Base-by-base conservation (phyloP, 92 coral and sea anemone genomes). In the Palythoa heliodiscus region DNA sequence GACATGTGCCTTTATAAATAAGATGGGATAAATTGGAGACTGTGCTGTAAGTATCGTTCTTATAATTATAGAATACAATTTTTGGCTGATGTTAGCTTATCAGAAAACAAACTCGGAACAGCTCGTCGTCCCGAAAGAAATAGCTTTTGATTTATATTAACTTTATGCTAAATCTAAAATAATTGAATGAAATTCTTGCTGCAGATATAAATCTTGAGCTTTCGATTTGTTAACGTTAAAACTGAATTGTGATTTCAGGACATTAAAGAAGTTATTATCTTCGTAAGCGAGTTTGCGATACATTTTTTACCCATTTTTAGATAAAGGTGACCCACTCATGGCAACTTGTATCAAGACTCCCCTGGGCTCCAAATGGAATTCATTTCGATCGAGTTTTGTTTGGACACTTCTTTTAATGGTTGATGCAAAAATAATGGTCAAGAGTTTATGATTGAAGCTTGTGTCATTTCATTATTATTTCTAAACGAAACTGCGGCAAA, bases 341-440 rank as follows among this genome's bases (percentile, higher is more conserved):
- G 22, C 39, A 54, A 52, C 47, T 5, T 24, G 11, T 75, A 10
- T 22, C n/a, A 24, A 75, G 35, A 14, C 64, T 52, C n/a, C 79
- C 40, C 67, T 76, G 25, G 50, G 5, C 81, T 25, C 24, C 14
- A 76, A 29, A 52, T 53, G 68, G 81, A 24, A 76, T 76, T 76
- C 81, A 76, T 29, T 52, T 14, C 17, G 20, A 76, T 54, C 25
- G 63, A 76, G 66, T 76, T 64, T 76, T 76, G 81, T 76, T 76
- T 54, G 8, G 81, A 24, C 53, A 55, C 48, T 55, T 29, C 43
- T 76, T 19, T 53, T 15, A 76, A 76, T 76, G 81, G 81, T 54
- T 12, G 61, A 76, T 23, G 66, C 39, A 50, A 76, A 29, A 76
- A 76, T 76, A 52, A 52, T 52, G 24, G 15, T 66, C 57, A 11